A percentile compares a stretch with the other conserved stretches of the same genome.
Evolutionary conservation across 2,797 vertebrate species (phyloP).

Genomic region (Catamblyrhynchus diadema): DNA sequence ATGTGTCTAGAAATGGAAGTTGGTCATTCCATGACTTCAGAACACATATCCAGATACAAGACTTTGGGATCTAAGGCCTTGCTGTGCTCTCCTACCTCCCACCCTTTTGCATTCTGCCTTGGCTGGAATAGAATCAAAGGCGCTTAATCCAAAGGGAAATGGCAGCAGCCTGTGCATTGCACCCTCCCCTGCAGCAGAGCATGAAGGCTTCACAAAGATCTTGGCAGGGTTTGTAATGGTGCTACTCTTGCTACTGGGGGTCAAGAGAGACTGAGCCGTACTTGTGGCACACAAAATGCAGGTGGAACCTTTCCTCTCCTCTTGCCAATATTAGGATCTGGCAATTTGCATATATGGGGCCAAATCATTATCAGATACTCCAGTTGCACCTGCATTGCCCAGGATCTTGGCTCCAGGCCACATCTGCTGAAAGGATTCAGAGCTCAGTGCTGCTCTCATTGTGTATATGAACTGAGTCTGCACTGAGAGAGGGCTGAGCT

Average conservation of each 20-base stretch:
- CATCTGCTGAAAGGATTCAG: background rate
- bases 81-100: background rate
- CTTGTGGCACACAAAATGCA: background rate
- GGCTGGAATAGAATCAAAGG: background rate
- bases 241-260: background rate
- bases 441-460: background rate
- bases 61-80: background rate
- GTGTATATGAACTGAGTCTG: background rate
- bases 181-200: background rate
- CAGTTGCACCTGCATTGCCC: slow-evolving; percentile 19
- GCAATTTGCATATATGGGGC: background rate
- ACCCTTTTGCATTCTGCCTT: background rate
- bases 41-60: accelerated
- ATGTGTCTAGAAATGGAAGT: background rate
- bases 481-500: background rate
- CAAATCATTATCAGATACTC: background rate
- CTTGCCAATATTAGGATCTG: background rate
- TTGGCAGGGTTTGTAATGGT: background rate
- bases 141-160: background rate
- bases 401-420: background rate
- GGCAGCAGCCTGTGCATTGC: background rate
- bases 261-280: background rate
- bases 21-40: background rate
- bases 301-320: background rate
- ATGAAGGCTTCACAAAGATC: background rate